phyloP scores from a whole-genome alignment of 2,113 vertebrate genomes.

The Poeciliopsis turrubarensis region DNA sequence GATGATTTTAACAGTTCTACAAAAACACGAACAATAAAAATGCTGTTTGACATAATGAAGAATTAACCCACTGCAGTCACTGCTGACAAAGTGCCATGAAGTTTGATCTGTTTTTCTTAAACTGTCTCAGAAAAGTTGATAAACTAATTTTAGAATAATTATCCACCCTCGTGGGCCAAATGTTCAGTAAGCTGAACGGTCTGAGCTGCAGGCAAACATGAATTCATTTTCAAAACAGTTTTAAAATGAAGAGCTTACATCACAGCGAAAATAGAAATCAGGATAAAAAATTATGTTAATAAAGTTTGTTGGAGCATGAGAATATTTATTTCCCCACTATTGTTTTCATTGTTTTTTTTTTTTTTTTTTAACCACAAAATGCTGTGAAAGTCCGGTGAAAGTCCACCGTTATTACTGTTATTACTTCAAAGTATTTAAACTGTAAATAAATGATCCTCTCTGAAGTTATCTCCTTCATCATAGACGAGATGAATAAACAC shows the following conservation, averaged over 20 bases:
- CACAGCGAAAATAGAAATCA: not conserved
- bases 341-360: not conserved
- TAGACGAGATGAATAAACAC: not conserved
- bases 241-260: not conserved
- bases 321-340: not conserved
- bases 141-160: slow-evolving; percentile 23
- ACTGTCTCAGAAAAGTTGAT: slow-evolving; percentile 8
- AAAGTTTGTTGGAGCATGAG: not conserved
- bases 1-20: too few species aligned
- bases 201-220: not conserved
- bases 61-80: not conserved
- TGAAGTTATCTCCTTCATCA: not conserved
- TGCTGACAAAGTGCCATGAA: not conserved
- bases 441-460: not conserved
- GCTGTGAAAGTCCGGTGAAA: not conserved
- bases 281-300: not conserved
- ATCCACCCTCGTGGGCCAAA: not conserved
- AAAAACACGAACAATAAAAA: not conserved
- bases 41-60: not conserved
- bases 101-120: not conserved
- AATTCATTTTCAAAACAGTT: slow-evolving; percentile 1
- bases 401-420: too few species aligned
- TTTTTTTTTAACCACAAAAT: not conserved
- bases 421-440: not conserved
- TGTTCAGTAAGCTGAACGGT: slow-evolving; percentile 4